Evolutionary conservation across 1,140 invertebrate species (phyloP), one percentile per base, ranked within the genome.

Genomic region (Probaryconus sp.): DNA sequence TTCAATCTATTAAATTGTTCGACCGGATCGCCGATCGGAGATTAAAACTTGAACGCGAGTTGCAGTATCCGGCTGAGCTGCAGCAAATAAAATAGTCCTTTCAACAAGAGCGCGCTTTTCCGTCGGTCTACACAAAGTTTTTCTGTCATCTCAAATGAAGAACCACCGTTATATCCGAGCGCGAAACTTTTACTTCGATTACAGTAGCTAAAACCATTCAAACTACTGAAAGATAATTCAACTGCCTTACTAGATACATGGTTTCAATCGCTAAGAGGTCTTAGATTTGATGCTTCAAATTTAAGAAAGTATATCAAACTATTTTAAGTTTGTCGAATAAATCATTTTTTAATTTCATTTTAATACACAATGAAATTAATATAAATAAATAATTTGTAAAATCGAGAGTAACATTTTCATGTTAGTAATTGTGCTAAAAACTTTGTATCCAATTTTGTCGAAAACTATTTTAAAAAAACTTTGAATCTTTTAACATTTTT

Each of bases 191-290:
- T 76, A 76, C 63, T 76, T 76, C 68, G 68, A 76, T 76, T 71
- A 63, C 40, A 56, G 24, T 31, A 50, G 24, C 13, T 53, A 69
- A 60, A 69, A 68, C 45, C 64, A 75, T 75, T 65, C 37, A n/a
- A 69, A 75, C 38, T 64, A 58, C 47, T 43, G 38, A 75, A 69
- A 75, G 58, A 80, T 81, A 79, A 81, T 76, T 81, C 77, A 78
- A 73, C 67, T 58, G 43, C 47, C 11, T 64, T 13, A 37, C 21
- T 73, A 79, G 78, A 81, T 78, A 77, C 80, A 81, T 61, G 64
- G 75, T 61, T 77, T 67, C 71, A 81, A 79, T 81, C 72, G 74
- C 78, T 78, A 78, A 81, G 74, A 78, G 76, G 73, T 78, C 70
- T 56, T 13, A 26, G 51, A 35, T 51, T 50, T 58, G 30, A 47